Evolutionary conservation across 2,888 invertebrate genomes (phyloP), one percentile per base, ranked within the genome.

Genomic region (Drosophila quasianomalipes): DNA sequence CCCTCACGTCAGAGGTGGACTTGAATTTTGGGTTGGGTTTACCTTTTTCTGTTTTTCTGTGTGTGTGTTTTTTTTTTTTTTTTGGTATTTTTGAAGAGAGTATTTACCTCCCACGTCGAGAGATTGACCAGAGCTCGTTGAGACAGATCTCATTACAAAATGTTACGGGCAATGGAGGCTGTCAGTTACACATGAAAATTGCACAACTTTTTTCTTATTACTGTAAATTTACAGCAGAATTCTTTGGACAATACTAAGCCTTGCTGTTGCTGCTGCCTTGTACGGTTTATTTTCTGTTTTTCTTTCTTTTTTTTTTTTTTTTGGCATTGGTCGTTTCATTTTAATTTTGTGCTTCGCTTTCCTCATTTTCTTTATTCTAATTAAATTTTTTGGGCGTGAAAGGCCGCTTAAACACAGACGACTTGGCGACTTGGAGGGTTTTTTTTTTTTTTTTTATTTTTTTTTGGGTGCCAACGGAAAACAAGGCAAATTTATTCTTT

Each of bases 171-270:
- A 63, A 47, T 59, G 74, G 58, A 73, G 72, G 79, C 81, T 88
- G 91, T 91, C 91, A 91, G 85, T 89, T 87, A 79, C 83, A 83
- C 81, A 92, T 92, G 92, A 83, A 92, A 90, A 92, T 91, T 87
- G 91, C 81, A 82, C 80, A 91, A 91, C 78, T 82, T 55, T 55
- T 84, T 86, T 90, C 89, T 91, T 92, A 91, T 92, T 91, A 91
- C 81, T 72, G 74, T 75, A 66, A 79, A 81, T 79, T 74, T 77
- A 73, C 74, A 63, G 60, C 62, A 59, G 64, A 79, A 80, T 81
- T 85, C 76, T 72, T 71, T 33, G 81, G 68, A 65, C 70, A 66
- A 60, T 60, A 44, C 60, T 68, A 77, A 82, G 82, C 67, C 64
- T 58, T 35, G 54, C 63, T 35, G 52, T 22, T 52, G 54, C 30